Base-by-base conservation (phyloP, 2,113 vertebrate species). In the Uropsilus gracilis region DNA sequence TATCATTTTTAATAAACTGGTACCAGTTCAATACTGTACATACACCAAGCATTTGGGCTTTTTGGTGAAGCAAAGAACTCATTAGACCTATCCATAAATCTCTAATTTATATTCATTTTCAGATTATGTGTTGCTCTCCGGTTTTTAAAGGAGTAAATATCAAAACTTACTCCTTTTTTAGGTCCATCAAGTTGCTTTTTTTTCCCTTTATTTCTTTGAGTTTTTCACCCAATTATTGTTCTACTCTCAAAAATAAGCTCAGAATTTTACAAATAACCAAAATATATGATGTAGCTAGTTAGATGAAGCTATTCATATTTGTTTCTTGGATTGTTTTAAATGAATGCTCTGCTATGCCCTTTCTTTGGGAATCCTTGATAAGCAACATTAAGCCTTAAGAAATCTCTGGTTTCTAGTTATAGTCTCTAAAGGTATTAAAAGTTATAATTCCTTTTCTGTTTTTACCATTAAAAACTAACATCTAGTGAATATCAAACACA, bases 381-480 rank as follows among this genome's bases (percentile, higher is more conserved):
- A 63, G 30, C 24, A 83, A 50, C 16, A 22, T 34, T 63, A 84
- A 85, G 50, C 26, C 63, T 95, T 86, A 75, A 42, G 34, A 94
- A 82, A 77, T 53, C 57, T 94, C 32, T n/a, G n/a, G n/a, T n/a
- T n/a, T 75, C 14, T 34, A 14, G 20, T 85, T 88, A 64, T 5
- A 34, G 17, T 34, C 57, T 66, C n/a, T 68, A 89, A 11, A 10
- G 81, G 86, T 87, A 68, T 13, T 46, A 71, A 75, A 83, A 66
- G 18, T 82, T 90, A 24, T 0, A 90, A 90, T 85, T 77, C 17
- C 86, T 94, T 80, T 55, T 81, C 17, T 90, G 32, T 32, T 91
- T 94, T 81, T 68, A 20, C 14, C 26, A 1, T 96, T 95, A 34
- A 55, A 75, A 97, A 96, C 72, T 12, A 83, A 48, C 66, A 13